Evolutionary conservation across 1,140 invertebrate genomes (phyloP).

Genomic region (Heterodera schachtii): DNA sequence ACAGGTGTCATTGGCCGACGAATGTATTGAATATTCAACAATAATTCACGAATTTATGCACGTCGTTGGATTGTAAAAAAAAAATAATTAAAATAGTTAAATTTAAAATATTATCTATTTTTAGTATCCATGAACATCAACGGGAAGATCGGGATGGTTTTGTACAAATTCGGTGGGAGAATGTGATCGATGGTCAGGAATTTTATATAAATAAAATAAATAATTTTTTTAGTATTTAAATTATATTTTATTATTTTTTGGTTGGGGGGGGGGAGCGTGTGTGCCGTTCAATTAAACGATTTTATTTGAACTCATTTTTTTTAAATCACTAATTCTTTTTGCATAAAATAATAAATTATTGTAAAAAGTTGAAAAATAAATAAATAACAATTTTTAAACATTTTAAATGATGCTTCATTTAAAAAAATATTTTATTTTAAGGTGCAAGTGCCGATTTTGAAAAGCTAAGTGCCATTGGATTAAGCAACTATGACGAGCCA

Average conservation of each 20-base stretch:
- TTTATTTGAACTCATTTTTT: too few species aligned
- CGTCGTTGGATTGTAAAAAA: constrained; percentile 58
- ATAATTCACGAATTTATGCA: constrained; percentile 65
- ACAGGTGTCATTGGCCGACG: constrained; percentile 64
- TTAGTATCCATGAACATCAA: constrained; percentile 63
- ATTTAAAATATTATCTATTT: not conserved
- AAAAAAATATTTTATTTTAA: too few species aligned
- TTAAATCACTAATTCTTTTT: too few species aligned
- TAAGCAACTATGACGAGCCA: constrained; percentile 62
- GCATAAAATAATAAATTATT: too few species aligned
- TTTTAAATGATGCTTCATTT: too few species aligned
- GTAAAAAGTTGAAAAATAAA: too few species aligned
- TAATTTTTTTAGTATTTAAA: too few species aligned
- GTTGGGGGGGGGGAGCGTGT: too few species aligned
- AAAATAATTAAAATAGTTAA: constrained; percentile 9
- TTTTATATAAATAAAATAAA: too few species aligned
- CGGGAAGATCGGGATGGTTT: constrained; percentile 62
- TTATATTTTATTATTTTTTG: too few species aligned
- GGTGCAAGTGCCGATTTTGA: constrained; percentile 65
- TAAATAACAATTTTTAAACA: too few species aligned
- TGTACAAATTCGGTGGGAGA: constrained; percentile 58
- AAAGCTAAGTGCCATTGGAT: constrained; percentile 56
- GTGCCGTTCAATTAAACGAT: too few species aligned
- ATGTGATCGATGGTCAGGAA: constrained; percentile 56
- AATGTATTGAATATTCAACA: constrained; percentile 64